Base-by-base conservation (phyloP, 2,113 vertebrate species). In the Neogobius melanostomus region DNA sequence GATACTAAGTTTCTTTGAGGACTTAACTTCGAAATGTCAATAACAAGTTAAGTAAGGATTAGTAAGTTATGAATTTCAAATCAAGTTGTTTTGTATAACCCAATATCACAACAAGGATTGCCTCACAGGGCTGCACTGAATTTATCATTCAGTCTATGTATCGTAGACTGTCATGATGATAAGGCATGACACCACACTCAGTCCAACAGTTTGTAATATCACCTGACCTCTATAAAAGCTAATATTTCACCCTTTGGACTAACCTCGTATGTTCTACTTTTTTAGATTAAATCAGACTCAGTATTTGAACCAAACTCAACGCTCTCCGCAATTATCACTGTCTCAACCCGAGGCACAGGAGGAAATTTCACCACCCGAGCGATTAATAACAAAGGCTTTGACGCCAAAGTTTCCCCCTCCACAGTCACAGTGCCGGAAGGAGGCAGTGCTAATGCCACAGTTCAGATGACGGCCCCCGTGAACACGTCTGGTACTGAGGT, bases 401-500 rank as follows among this genome's bases (percentile, higher is more conserved):
- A 0, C 16, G 8, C 1, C 1, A 46, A 42, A 6, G 21, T 14
- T 2, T 73, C 44, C 44, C 48, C 83, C 0, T 11, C 69, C 59
- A 79, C 16, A 11, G 17, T 90, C 21, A 1, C 0, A 0, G 14
- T 89, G 59, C 52, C 0, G 2, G 11, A 10, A 17, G 76, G 66
- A 6, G 74, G 78, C 52, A 78, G 43, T 7, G 78, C 71, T 42
- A 72, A 69, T 5, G 76, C 71, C 15, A 74, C 43, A 8, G 72
- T 83, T 14, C 72, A 52, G 10, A 50, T 89, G 64, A 74, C 45
- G 0, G 66, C 66, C 0, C 81, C 82, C 8, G 11, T 5, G 0
- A 16, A 59, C 64, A 87, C 85, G 0, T 84, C 81, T 17, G 82
- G 85, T 42, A 87, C 72, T 0, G 84, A 52, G 1, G 74, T 89